A percentile compares a stretch with the other conserved stretches of the same genome.
These are phyloP conservation scores for Coptodon rendalli DNA, from an alignment of 2,113 vertebrate species.

Conservation along the genomic window DNA sequence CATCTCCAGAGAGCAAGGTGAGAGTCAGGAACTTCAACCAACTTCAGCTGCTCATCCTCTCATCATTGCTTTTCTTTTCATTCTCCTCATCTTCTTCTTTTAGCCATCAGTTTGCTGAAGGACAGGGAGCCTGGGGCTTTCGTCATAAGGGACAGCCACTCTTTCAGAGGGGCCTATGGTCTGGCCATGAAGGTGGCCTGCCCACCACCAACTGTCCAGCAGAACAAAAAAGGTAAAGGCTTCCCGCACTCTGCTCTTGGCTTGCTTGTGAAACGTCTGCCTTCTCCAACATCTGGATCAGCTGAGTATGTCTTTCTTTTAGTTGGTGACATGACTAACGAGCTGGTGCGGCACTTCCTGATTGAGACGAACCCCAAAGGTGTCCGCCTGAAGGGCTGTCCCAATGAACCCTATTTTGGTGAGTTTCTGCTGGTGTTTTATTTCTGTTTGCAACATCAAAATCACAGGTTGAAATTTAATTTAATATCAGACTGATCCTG, in stretches of 20 bases:
- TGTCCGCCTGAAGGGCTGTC: constrained; percentile 95
- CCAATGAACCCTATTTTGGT: constrained; percentile 96
- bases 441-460: not conserved
- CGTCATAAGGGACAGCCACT: constrained; percentile 95
- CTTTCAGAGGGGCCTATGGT: constrained; percentile 94
- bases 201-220: constrained; percentile 87
- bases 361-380: constrained; percentile 93
- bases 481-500: not conserved
- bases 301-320: not conserved
- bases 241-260: not conserved
- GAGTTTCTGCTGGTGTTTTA: constrained; percentile 23
- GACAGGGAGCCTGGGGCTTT: constrained; percentile 93
- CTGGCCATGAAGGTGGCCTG: constrained; percentile 97
- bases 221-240: constrained; percentile 88
- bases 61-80: not conserved
- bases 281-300: not conserved
- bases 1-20: constrained; percentile 95
- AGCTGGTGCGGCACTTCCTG: constrained; percentile 94
- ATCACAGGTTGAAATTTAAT: not conserved
- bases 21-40: not conserved
- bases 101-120: constrained; percentile 89
- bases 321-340: constrained; percentile 83
- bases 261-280: not conserved
- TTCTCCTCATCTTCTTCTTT: not conserved
- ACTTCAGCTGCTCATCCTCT: not conserved